Evolutionary conservation across 2,888 invertebrate species (phyloP).

Genomic region (Bruchidius siliquastri): DNA sequence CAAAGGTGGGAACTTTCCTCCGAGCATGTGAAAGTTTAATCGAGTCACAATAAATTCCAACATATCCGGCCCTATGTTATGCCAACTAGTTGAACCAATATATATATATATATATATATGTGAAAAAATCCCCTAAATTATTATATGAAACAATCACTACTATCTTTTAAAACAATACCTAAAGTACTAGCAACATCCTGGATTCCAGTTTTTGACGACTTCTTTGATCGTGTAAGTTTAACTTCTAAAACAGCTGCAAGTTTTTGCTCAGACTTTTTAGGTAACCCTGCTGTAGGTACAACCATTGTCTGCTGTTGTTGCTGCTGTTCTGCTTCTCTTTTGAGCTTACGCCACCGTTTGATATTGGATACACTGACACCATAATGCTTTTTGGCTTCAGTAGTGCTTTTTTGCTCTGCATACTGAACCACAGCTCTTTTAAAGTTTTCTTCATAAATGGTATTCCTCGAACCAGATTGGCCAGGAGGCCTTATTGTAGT

Average conservation of each 20-base stretch:
- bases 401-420: conserved; percentile 37
- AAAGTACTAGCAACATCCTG: background rate
- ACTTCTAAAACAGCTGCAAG: background rate
- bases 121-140: too few relatives aligned
- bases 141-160: too few relatives aligned
- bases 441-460: conserved; percentile 32
- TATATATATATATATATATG: too few relatives aligned
- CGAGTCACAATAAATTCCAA: too few relatives aligned
- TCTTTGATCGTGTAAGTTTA: background rate
- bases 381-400: conserved; percentile 34
- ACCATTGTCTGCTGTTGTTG: conserved; percentile 18
- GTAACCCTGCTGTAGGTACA: background rate
- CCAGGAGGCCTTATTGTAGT: background rate
- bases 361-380: conserved; percentile 40
- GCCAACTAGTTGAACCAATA: too few relatives aligned
- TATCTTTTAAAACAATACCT: background rate
- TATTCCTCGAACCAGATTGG: background rate
- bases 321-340: conserved; percentile 23
- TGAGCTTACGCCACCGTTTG: conserved; percentile 37
- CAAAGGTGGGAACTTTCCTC: too few relatives aligned
- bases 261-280: background rate
- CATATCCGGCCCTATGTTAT: too few relatives aligned
- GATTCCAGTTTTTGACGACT: background rate
- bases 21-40: too few relatives aligned
- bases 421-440: conserved; percentile 38